Evolutionary conservation across 2,888 invertebrate genomes (phyloP).

Genomic region (Thumatha senex): DNA sequence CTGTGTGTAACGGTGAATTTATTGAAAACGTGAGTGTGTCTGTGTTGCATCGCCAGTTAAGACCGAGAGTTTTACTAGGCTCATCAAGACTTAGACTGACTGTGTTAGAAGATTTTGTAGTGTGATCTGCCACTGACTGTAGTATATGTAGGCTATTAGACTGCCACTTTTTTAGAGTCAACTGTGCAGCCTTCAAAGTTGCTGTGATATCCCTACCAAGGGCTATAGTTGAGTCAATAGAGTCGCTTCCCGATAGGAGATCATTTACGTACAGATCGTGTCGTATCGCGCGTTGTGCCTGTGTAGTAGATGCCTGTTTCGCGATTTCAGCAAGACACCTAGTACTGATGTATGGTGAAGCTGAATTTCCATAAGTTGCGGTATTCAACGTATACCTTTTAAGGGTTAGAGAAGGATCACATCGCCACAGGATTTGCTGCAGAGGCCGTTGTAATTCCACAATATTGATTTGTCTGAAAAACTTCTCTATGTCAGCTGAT

Average conservation of each 20-base stretch:
- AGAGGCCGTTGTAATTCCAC: background rate
- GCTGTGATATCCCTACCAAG: background rate
- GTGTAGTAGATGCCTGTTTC: too few relatives aligned
- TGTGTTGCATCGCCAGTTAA: slow-evolving; percentile 26
- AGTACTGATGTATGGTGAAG: too few relatives aligned
- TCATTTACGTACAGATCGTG: background rate
- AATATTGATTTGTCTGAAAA: background rate
- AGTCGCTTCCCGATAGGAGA: background rate
- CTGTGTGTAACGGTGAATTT: background rate
- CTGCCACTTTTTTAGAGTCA: background rate
- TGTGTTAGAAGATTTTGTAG: background rate
- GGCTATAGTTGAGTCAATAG: background rate
- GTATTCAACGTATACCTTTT: background rate
- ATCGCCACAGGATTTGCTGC: background rate
- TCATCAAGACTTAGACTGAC: background rate
- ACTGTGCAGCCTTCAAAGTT: background rate
- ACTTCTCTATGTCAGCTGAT: too few relatives aligned
- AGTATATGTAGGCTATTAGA: background rate
- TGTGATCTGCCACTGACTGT: background rate
- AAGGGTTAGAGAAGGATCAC: background rate
- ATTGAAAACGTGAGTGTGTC: slow-evolving; percentile 29
- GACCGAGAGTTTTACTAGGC: slow-evolving; percentile 30
- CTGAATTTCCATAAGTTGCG: background rate
- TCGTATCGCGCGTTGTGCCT: background rate
- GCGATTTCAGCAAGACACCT: too few relatives aligned